These are phyloP conservation scores for Lagria hirta DNA, from an alignment of 2,888 invertebrate genomes.

Conservation along the genomic window DNA sequence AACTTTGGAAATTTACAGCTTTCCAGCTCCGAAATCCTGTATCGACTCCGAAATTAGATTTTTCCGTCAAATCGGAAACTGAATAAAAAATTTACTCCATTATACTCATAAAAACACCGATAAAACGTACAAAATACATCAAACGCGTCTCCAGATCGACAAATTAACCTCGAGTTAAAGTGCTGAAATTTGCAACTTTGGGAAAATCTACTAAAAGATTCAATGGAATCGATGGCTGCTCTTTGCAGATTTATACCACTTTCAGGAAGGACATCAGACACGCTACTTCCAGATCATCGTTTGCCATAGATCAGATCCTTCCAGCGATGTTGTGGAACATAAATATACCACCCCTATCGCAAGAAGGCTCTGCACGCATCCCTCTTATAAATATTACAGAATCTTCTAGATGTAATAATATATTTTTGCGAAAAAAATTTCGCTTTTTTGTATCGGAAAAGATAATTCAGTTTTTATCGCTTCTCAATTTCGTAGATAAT, in stretches of 20 bases:
- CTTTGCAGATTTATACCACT: conserved; percentile 16
- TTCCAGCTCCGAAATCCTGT: conserved; percentile 1
- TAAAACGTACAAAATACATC: too few relatives aligned
- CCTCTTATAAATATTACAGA: conserved; percentile 23
- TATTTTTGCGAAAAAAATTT: conserved; percentile 7
- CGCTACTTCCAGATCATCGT: conserved; percentile 21
- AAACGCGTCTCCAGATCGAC: too few relatives aligned
- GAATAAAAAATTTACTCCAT: too few relatives aligned
- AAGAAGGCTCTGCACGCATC: conserved; percentile 21
- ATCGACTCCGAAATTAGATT: conserved; percentile 4
- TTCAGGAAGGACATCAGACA: conserved; percentile 18
- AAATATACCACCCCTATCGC: conserved; percentile 22
- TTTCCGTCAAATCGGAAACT: background rate
- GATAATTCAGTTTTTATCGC: conserved; percentile 17
- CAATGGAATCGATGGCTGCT: conserved; percentile 10
- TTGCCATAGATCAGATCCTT: conserved; percentile 15
- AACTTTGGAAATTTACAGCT: conserved; percentile 13
- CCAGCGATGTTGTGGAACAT: conserved; percentile 20
- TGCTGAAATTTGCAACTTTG: background rate
- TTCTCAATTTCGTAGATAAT: too few relatives aligned
- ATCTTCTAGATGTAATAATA: conserved; percentile 20
- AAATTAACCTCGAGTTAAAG: background rate
- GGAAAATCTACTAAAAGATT: conserved; percentile 14
- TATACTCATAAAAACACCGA: too few relatives aligned
- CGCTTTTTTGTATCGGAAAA: conserved; percentile 13